These are phyloP conservation scores for Stomatorhinus walkeri DNA, from an alignment of 2,797 vertebrate genomes.

Conservation along the genomic window DNA sequence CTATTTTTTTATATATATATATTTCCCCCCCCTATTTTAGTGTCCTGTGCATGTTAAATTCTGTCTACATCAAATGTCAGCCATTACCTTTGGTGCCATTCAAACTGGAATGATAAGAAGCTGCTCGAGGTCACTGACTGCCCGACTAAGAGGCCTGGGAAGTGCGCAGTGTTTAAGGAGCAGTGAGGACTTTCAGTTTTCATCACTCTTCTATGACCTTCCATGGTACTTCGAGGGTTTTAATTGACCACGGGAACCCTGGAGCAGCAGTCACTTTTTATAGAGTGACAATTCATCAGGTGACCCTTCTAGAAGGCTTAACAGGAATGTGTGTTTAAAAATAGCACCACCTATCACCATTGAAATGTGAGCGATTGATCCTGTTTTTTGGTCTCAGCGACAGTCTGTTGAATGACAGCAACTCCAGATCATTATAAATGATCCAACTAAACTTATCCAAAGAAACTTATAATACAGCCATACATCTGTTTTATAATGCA, in stretches of 20 bases:
- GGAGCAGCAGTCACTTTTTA: background rate
- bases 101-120: background rate
- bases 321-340: background rate
- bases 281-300: slow-evolving; percentile 3
- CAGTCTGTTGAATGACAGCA: background rate
- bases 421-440: background rate
- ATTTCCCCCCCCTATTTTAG: background rate
- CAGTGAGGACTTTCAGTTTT: background rate
- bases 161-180: background rate
- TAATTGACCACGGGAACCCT: background rate
- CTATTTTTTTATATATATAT: background rate
- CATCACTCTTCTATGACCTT: background rate
- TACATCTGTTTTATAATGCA: background rate
- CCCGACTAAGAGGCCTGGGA: background rate
- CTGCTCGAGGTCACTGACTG: background rate
- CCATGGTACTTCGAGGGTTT: background rate
- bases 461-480: background rate
- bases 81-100: background rate
- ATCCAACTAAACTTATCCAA: background rate
- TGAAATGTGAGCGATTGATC: background rate
- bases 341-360: slow-evolving; percentile 1
- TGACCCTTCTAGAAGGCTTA: slow-evolving; percentile 7
- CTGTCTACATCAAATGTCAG: background rate
- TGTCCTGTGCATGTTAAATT: background rate
- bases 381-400: background rate